phyloP scores from a whole-genome alignment of 2,888 invertebrate genomes.

The Dicycla oo region DNA sequence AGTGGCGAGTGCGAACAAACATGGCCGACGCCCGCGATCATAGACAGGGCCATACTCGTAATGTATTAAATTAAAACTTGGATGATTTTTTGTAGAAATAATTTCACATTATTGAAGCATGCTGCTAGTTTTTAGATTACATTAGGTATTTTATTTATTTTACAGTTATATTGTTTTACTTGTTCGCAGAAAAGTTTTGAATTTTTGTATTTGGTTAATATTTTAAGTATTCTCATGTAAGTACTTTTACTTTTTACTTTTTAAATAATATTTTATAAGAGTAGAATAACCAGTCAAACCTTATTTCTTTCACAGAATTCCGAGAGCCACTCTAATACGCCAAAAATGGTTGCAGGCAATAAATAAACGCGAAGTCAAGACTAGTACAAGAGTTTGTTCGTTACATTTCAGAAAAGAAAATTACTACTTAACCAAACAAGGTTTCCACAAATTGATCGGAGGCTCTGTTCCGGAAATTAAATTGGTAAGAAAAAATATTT shows the following conservation, averaged over 20 bases:
- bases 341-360: conserved; percentile 13
- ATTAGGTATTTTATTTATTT: neutral
- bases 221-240: neutral
- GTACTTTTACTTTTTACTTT: too few species aligned
- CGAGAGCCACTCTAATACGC: neutral
- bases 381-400: conserved; percentile 33
- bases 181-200: neutral
- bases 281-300: neutral
- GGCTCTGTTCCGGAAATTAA: conserved; percentile 17
- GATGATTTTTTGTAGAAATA: neutral
- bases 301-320: conserved; percentile 12
- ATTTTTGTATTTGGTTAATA: neutral
- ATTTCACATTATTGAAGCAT: too few species aligned
- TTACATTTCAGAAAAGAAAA: conserved; percentile 26
- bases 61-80: neutral
- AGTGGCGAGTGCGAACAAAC: conserved; percentile 9
- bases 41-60: conserved; percentile 7
- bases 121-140: neutral
- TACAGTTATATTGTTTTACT: neutral
- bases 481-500: neutral
- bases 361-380: neutral
- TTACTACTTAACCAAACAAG: conserved; percentile 16
- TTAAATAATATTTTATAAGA: neutral
- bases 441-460: neutral
- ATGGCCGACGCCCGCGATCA: conserved; percentile 21